Conservation (phyloP, 2,888 invertebrate species). For the Ernsta delagoae region DNA sequence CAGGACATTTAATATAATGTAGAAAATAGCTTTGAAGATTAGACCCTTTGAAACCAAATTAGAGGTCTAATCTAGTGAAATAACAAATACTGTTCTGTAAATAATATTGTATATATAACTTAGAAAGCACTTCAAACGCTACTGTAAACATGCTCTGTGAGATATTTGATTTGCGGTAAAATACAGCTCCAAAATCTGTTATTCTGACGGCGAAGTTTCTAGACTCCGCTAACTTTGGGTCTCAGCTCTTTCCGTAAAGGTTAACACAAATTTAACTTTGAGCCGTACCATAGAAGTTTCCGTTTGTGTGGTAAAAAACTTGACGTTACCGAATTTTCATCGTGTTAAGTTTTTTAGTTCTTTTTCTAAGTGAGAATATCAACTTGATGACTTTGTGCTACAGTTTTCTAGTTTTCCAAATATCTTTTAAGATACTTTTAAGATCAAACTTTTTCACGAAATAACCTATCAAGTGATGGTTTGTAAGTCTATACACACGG, state of each 20-base stretch:
- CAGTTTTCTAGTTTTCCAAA: too few relatives aligned
- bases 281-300: conserved; percentile 22
- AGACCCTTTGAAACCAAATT: neutral
- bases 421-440: too few relatives aligned
- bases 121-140: conserved; percentile 1
- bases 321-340: conserved; percentile 10
- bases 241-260: conserved; percentile 58
- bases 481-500: too few relatives aligned
- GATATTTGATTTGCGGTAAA: conserved; percentile 23
- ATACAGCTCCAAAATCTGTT: conserved; percentile 30
- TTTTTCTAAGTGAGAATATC: neutral
- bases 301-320: conserved; percentile 19
- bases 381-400: too few relatives aligned
- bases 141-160: conserved; percentile 5
- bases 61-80: neutral
- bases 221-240: conserved; percentile 48
- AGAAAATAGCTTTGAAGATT: neutral
- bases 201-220: conserved; percentile 47
- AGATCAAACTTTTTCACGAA: too few relatives aligned
- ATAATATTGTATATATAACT: conserved; percentile 12
- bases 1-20: too few relatives aligned
- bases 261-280: conserved; percentile 53
- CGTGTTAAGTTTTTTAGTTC: neutral
- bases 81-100: neutral
- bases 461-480: too few relatives aligned